phyloP scores from a whole-genome alignment of 1,140 invertebrate genomes.

The Halesus radiatus region DNA sequence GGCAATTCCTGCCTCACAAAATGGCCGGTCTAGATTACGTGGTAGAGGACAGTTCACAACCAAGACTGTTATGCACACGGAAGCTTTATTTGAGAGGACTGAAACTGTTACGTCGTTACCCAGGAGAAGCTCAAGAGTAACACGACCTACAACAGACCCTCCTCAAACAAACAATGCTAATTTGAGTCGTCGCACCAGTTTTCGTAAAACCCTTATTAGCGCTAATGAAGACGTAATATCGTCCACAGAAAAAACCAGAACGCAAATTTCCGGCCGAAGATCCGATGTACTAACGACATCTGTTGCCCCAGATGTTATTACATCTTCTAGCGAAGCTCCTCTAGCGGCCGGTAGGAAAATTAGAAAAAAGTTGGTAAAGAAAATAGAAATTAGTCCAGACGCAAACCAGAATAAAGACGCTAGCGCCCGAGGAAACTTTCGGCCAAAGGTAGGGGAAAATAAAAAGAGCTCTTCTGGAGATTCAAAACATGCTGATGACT shows the following conservation, averaged over 20 bases:
- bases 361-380: slow-evolving; percentile 44
- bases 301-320: neutral
- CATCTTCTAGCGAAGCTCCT: neutral
- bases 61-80: slow-evolving; percentile 35
- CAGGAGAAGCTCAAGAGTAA: slow-evolving; percentile 23
- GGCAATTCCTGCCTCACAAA: slow-evolving; percentile 1
- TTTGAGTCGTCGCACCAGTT: slow-evolving; percentile 10
- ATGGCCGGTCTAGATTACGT: slow-evolving; percentile 21
- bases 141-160: slow-evolving; percentile 18
- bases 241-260: neutral
- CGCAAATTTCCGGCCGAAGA: neutral
- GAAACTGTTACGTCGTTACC: slow-evolving; percentile 40
- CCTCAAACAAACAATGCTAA: neutral
- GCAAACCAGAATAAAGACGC: slow-evolving; percentile 24
- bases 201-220: slow-evolving; percentile 7
- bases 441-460: slow-evolving; percentile 16
- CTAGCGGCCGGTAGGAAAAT: slow-evolving; percentile 26
- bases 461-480: slow-evolving; percentile 13
- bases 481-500: slow-evolving; percentile 35
- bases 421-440: slow-evolving; percentile 43
- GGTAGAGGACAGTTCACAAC: slow-evolving; percentile 40
- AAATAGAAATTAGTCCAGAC: slow-evolving; percentile 23
- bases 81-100: slow-evolving; percentile 50
- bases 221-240: neutral
- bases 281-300: slow-evolving; percentile 7